A percentile compares a stretch with the other conserved stretches of the same genome.
These are phyloP conservation scores for Prinia subflava DNA, from an alignment of 2,113 vertebrate genomes.

Conservation along the genomic window DNA sequence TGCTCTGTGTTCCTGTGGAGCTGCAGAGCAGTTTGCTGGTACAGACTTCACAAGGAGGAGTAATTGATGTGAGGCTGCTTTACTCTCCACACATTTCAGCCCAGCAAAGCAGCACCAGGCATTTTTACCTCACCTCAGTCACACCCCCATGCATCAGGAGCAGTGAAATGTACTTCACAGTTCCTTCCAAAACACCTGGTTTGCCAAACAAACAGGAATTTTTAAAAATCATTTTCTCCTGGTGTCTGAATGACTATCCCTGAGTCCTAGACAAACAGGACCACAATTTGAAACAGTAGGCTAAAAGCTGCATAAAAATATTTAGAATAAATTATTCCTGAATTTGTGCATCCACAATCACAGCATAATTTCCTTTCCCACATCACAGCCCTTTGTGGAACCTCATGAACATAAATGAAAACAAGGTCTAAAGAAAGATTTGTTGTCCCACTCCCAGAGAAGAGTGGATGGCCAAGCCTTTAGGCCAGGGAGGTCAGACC, in stretches of 20 bases:
- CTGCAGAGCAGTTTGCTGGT: not conserved
- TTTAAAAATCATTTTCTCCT: slow-evolving; percentile 1
- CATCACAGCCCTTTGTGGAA: not conserved
- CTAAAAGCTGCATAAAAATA: not conserved
- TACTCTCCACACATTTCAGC: not conserved
- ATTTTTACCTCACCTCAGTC: not conserved
- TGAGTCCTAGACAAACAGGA: not conserved
- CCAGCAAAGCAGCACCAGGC: not conserved
- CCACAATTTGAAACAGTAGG: not conserved
- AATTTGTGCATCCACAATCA: not conserved
- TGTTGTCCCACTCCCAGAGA: not conserved
- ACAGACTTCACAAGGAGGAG: not conserved
- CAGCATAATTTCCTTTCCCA: not conserved
- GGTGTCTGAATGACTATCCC: not conserved
- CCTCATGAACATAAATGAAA: not conserved
- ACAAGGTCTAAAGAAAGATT: not conserved
- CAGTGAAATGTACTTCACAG: slow-evolving; percentile 1
- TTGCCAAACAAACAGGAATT: slow-evolving; percentile 9
- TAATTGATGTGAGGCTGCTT: not conserved
- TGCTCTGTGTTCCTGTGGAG: not conserved
- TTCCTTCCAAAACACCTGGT: not conserved
- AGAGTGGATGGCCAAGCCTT: not conserved
- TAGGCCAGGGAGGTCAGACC: not conserved
- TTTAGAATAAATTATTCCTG: not conserved
- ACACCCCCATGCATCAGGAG: not conserved